Evolutionary conservation across 1,140 invertebrate genomes (phyloP), one percentile per base, ranked within the genome.

Genomic region (Drosophila pruinosa): DNA sequence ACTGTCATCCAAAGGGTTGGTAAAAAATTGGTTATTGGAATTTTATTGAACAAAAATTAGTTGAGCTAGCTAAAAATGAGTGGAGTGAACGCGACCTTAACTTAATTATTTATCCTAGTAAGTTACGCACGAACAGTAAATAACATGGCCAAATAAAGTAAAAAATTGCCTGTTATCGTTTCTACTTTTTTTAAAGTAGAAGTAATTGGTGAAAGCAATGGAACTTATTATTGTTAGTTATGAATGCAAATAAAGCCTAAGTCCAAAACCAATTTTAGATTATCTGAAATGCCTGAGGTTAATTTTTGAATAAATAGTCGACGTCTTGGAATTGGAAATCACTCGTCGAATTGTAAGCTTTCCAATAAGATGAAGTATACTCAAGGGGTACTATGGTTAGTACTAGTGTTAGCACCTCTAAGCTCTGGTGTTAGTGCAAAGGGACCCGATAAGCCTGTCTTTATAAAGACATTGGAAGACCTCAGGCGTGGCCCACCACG

Each of bases 261-360:
- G 4, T 22, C 19, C 17, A 17, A 28, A 45, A 28, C 22, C 17
- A 38, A 78, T 76, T 52, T n/a, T n/a, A n/a, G n/a, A n/a, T n/a
- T n/a, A n/a, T n/a, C n/a, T n/a, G n/a, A n/a, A n/a, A n/a, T n/a
- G n/a, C n/a, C n/a, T n/a, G n/a, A n/a, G n/a, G n/a, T n/a, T n/a
- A n/a, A n/a, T n/a, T 70, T 73, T 79, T 31, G 10, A 65, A 85
- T 85, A 85, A 86, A 86, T 74, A 85, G 68, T 4, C 47, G 14
- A 3, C 14, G 15, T 12, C 14, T 34, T 31, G 45, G 15, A 19
- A 3, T 58, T 38, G 54, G n/a, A 65, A 86, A 72, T 36, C 82
- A 86, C 77, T 86, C 73, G 43, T 22, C 38, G 78, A 56, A 12
- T 39, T 47, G 67, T 68, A 22, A 85, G 63, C 59, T 52, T 48